A percentile compares a stretch with the other conserved stretches of the same genome.
These are phyloP conservation scores for Hippolais icterina DNA, from an alignment of 2,113 vertebrate genomes.

Conservation along the genomic window DNA sequence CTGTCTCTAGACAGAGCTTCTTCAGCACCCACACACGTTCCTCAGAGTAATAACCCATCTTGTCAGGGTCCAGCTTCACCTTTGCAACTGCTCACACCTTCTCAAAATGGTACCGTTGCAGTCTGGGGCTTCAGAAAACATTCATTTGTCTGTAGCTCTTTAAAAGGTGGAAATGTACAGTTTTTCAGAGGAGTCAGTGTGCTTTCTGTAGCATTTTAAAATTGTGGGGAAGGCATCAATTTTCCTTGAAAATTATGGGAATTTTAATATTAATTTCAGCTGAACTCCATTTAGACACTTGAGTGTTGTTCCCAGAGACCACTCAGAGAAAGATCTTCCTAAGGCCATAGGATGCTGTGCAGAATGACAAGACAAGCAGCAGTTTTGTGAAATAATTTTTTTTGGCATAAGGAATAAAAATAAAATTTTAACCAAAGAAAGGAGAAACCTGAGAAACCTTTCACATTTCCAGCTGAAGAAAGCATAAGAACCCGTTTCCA, in stretches of 20 bases:
- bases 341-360: neutral
- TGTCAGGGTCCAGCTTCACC: neutral
- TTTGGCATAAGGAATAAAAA: neutral
- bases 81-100: neutral
- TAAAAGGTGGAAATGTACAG: neutral
- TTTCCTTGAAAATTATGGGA: neutral
- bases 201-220: neutral
- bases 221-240: neutral
- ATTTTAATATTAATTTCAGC: neutral
- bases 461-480: neutral
- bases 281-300: neutral
- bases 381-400: neutral
- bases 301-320: neutral
- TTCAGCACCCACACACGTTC: accelerated
- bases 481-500: neutral
- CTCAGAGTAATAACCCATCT: neutral
- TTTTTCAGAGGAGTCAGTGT: neutral
- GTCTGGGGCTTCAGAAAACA: neutral
- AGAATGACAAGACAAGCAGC: neutral
- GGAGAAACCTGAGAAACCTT: neutral
- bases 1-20: neutral
- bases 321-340: neutral
- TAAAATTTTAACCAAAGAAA: neutral
- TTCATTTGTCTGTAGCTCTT: neutral
- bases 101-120: neutral